These are phyloP conservation scores for Oceanodroma leucorhoa DNA, from an alignment of 2,797 vertebrate genomes.

Conservation along the genomic window DNA sequence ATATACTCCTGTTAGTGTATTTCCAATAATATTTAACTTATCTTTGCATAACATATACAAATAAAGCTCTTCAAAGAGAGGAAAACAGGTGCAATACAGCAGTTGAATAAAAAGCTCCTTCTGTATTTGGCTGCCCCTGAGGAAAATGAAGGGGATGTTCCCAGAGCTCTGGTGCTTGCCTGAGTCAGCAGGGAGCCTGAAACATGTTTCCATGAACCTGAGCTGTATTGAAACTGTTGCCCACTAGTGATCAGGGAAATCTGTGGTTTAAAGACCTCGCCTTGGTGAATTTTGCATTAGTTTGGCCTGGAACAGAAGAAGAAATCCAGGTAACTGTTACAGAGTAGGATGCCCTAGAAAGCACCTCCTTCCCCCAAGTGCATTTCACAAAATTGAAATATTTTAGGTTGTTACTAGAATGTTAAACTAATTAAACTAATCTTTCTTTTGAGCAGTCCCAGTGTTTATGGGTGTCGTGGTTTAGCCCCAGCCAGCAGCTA, in stretches of 20 bases:
- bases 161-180: background rate
- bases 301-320: background rate
- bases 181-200: background rate
- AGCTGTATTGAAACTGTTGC: background rate
- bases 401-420: background rate
- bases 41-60: background rate
- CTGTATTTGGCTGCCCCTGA: background rate
- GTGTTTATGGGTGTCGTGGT: background rate
- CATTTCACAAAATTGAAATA: background rate
- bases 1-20: background rate
- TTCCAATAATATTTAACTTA: background rate
- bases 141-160: background rate
- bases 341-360: background rate
- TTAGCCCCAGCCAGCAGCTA: no score
- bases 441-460: background rate
- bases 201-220: background rate
- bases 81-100: background rate
- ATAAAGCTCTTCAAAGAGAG: background rate
- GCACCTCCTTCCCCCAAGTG: accelerated
- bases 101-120: background rate
- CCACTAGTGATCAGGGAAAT: background rate
- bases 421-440: background rate
- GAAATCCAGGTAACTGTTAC: background rate
- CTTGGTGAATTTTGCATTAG: background rate
- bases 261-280: background rate